phyloP scores from a whole-genome alignment of 2,797 vertebrate species.

The Chaunax sp. region DNA sequence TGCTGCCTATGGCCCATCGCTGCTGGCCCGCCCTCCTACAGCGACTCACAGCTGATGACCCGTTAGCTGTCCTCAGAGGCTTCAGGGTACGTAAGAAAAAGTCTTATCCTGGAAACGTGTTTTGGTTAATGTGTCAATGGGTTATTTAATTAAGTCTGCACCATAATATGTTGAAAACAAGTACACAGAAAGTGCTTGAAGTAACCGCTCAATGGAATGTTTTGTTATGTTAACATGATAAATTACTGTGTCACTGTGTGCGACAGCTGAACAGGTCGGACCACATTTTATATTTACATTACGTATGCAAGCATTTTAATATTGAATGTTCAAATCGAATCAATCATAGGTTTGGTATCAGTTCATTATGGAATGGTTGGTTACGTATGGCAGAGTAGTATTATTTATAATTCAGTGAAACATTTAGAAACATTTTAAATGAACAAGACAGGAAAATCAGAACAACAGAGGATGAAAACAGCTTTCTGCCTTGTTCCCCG shows the following conservation, averaged over 20 bases:
- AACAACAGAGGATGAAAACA: constrained; percentile 7
- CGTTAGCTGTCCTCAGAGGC: constrained; percentile 89
- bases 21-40: constrained; percentile 91
- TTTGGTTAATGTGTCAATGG: not conserved
- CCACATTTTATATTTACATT: not conserved
- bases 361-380: not conserved
- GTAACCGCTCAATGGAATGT: not conserved
- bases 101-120: not conserved
- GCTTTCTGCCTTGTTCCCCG: not conserved
- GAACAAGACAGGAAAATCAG: not conserved
- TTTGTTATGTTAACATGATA: not conserved
- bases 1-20: constrained; percentile 93
- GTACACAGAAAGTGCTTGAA: not conserved
- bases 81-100: constrained; percentile 83
- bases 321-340: not conserved
- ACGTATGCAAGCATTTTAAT: no score
- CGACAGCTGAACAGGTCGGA: not conserved
- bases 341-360: not conserved
- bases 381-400: no score
- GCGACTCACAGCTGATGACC: constrained; percentile 89
- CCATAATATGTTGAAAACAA: not conserved
- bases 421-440: no score
- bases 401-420: no score
- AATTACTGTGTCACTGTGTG: not conserved
- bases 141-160: not conserved